These are phyloP conservation scores for Crossocerus cetratus DNA, from an alignment of 2,888 invertebrate species.

Conservation along the genomic window DNA sequence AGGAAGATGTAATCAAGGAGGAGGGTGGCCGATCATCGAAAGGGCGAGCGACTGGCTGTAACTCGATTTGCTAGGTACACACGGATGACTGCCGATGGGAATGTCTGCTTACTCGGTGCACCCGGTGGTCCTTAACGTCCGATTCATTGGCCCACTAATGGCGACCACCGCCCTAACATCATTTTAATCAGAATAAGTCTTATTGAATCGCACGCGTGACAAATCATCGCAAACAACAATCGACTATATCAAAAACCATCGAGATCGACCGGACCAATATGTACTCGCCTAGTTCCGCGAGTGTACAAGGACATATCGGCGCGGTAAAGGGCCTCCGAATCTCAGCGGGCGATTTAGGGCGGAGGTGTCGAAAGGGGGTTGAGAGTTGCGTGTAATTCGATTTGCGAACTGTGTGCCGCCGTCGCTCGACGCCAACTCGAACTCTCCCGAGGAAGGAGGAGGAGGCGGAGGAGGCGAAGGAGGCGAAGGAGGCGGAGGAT, in stretches of 20 bases:
- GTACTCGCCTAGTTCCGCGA: too few relatives aligned
- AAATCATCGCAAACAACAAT: too few relatives aligned
- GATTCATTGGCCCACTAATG: neutral
- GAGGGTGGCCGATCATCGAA: neutral
- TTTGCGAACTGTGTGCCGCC: conserved; percentile 55
- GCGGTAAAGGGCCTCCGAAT: conserved; percentile 14
- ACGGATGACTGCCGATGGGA: neutral
- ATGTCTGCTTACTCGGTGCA: neutral
- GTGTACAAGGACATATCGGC: neutral
- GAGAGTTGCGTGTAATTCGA: conserved; percentile 49
- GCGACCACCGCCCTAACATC: neutral
- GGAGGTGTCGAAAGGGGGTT: conserved; percentile 6
- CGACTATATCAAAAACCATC: too few relatives aligned
- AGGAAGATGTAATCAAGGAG: neutral
- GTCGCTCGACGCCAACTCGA: conserved; percentile 13
- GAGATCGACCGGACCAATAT: too few relatives aligned
- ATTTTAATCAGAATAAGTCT: too few relatives aligned
- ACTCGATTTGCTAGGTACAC: neutral
- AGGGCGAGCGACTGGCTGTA: conserved; percentile 3
- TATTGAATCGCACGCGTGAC: too few relatives aligned
- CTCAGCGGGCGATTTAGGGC: neutral
- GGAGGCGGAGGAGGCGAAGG: too few relatives aligned
- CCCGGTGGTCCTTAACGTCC: neutral
- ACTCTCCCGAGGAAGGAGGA: conserved; percentile 1
- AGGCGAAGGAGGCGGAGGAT: neutral